phyloP scores from a whole-genome alignment of 2,797 vertebrate species.

The Diplodus sargus region DNA sequence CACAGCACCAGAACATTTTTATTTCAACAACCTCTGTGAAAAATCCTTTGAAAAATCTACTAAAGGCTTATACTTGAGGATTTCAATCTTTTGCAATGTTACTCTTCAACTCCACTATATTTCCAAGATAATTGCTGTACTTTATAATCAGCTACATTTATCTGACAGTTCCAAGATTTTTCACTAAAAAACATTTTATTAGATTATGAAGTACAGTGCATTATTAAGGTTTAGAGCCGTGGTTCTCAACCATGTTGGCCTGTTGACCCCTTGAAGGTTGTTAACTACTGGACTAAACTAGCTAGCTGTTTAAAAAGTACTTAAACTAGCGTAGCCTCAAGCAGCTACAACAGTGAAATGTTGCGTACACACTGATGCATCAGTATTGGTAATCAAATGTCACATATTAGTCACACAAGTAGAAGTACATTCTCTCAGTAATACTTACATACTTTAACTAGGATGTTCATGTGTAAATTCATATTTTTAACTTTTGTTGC shows the following conservation, averaged over 20 bases:
- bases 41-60: background rate
- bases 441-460: background rate
- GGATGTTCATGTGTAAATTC: background rate
- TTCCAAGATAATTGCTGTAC: background rate
- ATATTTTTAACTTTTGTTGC: background rate
- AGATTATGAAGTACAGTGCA: background rate
- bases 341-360: background rate
- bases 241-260: background rate
- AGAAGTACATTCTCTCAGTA: background rate
- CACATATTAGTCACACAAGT: background rate
- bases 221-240: background rate
- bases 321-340: background rate
- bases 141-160: background rate
- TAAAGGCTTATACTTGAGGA: background rate
- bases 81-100: background rate
- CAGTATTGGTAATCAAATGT: background rate
- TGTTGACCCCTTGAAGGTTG: background rate
- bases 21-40: background rate
- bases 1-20: too few species aligned
- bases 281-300: background rate
- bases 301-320: background rate
- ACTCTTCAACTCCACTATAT: background rate
- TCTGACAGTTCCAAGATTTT: background rate
- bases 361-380: background rate
- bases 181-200: background rate